Percentiles rank a stretch among this genome's conserved stretches.
Conservation (phyloP, 2,113 vertebrate genomes). For the Microtus oregoni region DNA sequence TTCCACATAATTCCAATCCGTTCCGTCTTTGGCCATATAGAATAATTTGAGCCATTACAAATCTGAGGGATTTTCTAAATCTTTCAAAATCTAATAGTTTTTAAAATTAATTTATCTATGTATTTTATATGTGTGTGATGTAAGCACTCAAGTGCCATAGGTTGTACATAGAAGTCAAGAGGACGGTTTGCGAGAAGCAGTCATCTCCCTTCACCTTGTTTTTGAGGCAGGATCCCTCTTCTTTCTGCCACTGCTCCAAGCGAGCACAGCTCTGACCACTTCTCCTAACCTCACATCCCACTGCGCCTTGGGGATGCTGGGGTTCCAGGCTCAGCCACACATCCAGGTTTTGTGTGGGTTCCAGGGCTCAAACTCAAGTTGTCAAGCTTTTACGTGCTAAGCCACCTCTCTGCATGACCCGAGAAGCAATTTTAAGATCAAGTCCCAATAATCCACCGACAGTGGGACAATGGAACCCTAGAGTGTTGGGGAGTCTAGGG, state of each 20-base stretch:
- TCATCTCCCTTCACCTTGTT: neutral
- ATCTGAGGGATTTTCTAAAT: neutral
- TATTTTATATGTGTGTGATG: neutral
- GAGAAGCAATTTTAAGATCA: conserved; percentile 7
- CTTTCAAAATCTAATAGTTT: neutral
- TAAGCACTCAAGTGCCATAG: neutral
- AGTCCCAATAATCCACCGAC: neutral
- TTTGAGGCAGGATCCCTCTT: neutral
- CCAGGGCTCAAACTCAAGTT: neutral
- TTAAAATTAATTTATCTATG: neutral
- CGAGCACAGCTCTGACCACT: neutral
- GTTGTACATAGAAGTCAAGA: neutral
- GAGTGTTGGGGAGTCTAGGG: neutral
- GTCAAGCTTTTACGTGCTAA: neutral
- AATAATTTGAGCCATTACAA: conserved; percentile 8
- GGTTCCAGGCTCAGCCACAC: neutral
- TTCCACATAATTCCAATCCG: neutral
- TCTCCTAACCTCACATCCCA: neutral
- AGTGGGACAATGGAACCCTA: neutral
- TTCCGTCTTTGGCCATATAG: neutral
- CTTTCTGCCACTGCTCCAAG: neutral
- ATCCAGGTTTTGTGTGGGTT: neutral
- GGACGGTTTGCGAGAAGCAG: neutral
- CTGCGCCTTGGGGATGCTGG: neutral
- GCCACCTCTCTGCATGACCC: neutral